A percentile compares a stretch with the other conserved stretches of the same genome.
These are phyloP conservation scores for Syritta pipiens DNA, from an alignment of 2,888 invertebrate species.

Conservation along the genomic window DNA sequence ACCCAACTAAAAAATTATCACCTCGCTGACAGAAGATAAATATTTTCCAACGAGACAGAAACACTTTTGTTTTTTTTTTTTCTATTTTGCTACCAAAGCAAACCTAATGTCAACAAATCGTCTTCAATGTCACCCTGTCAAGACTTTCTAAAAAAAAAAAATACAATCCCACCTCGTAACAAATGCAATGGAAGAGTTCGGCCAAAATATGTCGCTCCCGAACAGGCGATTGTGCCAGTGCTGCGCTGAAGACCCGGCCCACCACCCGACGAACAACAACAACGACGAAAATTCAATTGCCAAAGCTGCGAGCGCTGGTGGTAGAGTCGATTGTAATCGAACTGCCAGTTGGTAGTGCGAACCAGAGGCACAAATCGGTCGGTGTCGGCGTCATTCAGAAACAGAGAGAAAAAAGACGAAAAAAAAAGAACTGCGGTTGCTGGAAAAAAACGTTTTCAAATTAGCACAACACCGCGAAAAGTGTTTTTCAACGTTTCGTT, in stretches of 20 bases:
- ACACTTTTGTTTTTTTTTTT: no score
- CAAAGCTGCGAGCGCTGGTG: slow-evolving; percentile 2
- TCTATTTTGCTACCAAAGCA: neutral
- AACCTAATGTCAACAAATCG: neutral
- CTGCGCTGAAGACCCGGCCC: neutral
- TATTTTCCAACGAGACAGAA: neutral
- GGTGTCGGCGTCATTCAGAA: no score
- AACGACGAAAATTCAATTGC: neutral
- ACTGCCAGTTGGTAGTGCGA: neutral
- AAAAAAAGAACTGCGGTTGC: no score
- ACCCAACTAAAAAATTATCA: neutral
- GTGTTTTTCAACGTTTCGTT: neutral
- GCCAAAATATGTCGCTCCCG: slow-evolving; percentile 38
- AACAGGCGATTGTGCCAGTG: neutral
- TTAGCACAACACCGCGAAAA: slow-evolving; percentile 20
- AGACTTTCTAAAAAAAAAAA: slow-evolving; percentile 34
- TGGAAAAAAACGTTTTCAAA: no score
- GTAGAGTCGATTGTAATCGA: slow-evolving; percentile 10
- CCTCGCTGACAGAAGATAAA: neutral
- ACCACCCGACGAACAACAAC: neutral
- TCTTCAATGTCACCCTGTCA: slow-evolving; percentile 43
- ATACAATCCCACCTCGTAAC: no score
- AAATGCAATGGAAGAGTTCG: neutral
- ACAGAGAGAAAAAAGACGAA: neutral
- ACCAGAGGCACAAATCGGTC: slow-evolving; percentile 23